Evolutionary conservation across 2,797 vertebrate species (phyloP), one percentile per base, ranked within the genome.

Genomic region (Podargus strigoides): DNA sequence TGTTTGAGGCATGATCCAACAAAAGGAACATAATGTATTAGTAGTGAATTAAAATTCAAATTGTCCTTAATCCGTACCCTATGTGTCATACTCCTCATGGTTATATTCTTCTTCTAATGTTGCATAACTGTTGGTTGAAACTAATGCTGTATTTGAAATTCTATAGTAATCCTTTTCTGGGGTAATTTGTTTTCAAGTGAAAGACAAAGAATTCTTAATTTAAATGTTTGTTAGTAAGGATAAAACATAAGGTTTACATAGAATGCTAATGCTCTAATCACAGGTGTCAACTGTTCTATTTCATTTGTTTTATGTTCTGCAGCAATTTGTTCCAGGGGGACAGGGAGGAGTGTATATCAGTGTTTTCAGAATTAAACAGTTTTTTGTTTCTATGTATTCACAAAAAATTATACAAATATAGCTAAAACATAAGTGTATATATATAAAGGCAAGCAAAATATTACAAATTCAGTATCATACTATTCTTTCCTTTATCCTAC

Each of bases 11-110:
- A 37, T 39, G 53, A 85, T 85, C 49, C 68, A 87, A 85, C 53
- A 60, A 91, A 83, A 83, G 60, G 86, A 95, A 85, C 53, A 47
- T 58, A 91, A 80, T 75, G n/a, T 78, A 92, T 91, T 89, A 93
- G 56, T 85, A 56, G 62, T 60, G 86, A 72, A 89, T 96, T 93
- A 87, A 94, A 91, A 94, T 95, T 88, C 68, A 92, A 68, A 92
- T 94, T 91, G 70, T 70, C 73, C 58, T 86, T 95, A 91, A 94
- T 91, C 94, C 85, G 62, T 37, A 70, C 46, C n/a, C 78, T 64
- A 2, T 89, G 62, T 91, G 87, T 94, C 87, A 86, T 92, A 85
- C 37, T 49, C 68, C 69, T 94, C 67, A 16, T 62, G 36, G 60
- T 90, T 87, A 84, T 88, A 49, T 94, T 92, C 62, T 76, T 32